phyloP scores from a whole-genome alignment of 1,140 invertebrate genomes.

The Nilaparvata lugens region DNA sequence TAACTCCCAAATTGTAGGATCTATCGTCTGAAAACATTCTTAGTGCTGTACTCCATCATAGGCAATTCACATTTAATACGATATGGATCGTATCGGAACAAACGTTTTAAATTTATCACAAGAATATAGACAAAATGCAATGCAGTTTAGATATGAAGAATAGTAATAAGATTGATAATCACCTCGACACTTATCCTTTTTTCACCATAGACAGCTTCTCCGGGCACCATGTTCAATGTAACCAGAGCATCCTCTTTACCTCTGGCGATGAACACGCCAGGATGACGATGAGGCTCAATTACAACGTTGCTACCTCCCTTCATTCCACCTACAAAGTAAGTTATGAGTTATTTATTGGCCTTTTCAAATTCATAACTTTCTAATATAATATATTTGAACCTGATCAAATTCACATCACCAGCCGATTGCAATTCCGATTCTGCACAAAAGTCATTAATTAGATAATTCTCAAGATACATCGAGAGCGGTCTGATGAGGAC shows the following conservation, averaged over 20 bases:
- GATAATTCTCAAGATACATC: too few species aligned
- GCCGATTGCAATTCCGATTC: background rate
- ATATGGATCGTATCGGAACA: too few species aligned
- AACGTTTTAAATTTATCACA: too few species aligned
- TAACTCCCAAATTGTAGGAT: too few species aligned
- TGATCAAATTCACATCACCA: background rate
- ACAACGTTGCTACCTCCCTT: conserved; percentile 87
- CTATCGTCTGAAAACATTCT: too few species aligned
- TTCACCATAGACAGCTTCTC: conserved; percentile 97
- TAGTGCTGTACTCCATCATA: too few species aligned
- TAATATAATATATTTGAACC: conserved; percentile 12
- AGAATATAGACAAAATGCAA: too few species aligned
- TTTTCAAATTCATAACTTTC: background rate
- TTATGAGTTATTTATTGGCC: conserved; percentile 7
- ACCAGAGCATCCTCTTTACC: conserved; percentile 97
- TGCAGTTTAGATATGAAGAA: too few species aligned
- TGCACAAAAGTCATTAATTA: background rate
- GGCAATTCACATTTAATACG: too few species aligned
- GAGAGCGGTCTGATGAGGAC: too few species aligned
- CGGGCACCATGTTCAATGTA: conserved; percentile 89
- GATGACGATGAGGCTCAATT: conserved; percentile 94
- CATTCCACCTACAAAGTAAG: conserved; percentile 52
- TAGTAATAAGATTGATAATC: conserved; percentile 28
- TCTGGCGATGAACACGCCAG: conserved; percentile 93
- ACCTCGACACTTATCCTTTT: conserved; percentile 95